phyloP scores from a whole-genome alignment of 2,888 invertebrate species.

The Polymixis flavicincta region DNA sequence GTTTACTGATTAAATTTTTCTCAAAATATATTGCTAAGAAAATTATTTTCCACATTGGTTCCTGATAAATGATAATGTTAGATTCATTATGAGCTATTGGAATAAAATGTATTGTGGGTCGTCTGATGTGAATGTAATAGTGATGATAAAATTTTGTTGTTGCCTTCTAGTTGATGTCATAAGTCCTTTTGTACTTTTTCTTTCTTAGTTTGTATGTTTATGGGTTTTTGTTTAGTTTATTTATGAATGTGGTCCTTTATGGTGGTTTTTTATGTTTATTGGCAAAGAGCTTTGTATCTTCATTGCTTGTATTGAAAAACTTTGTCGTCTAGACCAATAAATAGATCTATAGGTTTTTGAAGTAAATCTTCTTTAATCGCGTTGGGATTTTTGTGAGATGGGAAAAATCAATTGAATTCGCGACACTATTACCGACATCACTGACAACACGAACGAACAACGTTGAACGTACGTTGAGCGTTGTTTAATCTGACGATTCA shows the following conservation, averaged over 20 bases:
- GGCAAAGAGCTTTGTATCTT: background rate
- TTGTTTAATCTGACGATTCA: too few relatives aligned
- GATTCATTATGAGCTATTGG: slow-evolving; percentile 8
- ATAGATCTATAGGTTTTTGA: too few relatives aligned
- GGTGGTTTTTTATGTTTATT: background rate
- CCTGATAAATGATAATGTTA: slow-evolving; percentile 34
- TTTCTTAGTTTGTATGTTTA: background rate
- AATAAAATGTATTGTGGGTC: background rate
- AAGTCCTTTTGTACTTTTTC: background rate
- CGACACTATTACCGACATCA: too few relatives aligned
- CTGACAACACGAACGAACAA: too few relatives aligned
- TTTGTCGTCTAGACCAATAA: too few relatives aligned
- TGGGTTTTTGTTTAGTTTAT: background rate
- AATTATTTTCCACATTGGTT: slow-evolving; percentile 57
- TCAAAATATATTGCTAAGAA: slow-evolving; percentile 70
- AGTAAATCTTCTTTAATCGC: too few relatives aligned
- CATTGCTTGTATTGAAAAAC: too few relatives aligned
- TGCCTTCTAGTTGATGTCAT: background rate
- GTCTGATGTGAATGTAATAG: slow-evolving; percentile 1
- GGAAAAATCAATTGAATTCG: too few relatives aligned
- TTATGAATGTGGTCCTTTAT: slow-evolving; percentile 1
- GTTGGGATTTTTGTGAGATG: too few relatives aligned
- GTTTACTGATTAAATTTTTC: slow-evolving; percentile 81
- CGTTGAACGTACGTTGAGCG: too few relatives aligned
- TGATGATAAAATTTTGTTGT: slow-evolving; percentile 10